Base-by-base conservation (phyloP, 2,113 vertebrate genomes). In the Tricholaema leucomelas region DNA sequence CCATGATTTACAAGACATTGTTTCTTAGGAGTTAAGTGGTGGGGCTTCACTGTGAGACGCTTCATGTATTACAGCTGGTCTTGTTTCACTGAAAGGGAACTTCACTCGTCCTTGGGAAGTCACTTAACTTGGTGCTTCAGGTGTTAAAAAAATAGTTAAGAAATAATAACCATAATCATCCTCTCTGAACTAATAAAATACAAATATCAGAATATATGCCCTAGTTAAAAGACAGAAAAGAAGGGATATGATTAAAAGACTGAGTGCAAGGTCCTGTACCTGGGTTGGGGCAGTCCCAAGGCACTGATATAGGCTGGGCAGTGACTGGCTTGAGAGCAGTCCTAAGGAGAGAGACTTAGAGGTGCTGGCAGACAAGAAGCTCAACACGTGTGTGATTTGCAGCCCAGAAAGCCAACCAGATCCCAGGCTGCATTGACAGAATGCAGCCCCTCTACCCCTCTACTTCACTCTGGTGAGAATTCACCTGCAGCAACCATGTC, bases 21-120 rank as follows among this genome's bases (percentile, higher is more conserved):
- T 91, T 95, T 94, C 89, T 94, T 90, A 87, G 86, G 95, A 84
- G 76, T 87, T 91, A 92, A 93, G 72, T 89, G 92, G 64, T 85
- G 35, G 42, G 38, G 23, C 60, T 95, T 92, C 75, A 60, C 78
- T 82, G 40, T 60, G 56, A 80, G 58, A 54, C 83, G 76, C 75
- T 91, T 79, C 24, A 31, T 36, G 44, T 87, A 30, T 85, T 59
- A 42, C 38, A 60, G 46, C 61, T 28, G 28, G 13, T 91, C 24
- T 84, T n/a, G 4, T 86, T 85, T 58, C 54, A 54, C 52, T 77
- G 60, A 64, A 82, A 87, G 42, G 48, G 77, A 80, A 58, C 23
- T 80, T 81, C 27, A 52, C 56, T 70, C 35, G 56, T 76, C 56
- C 19, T 52, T 58, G 38, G 56, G 56, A 89, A 71, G 73, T 50